These are phyloP conservation scores for Nephrocerus scutellatus DNA, from an alignment of 2,888 invertebrate genomes.

Conservation along the genomic window DNA sequence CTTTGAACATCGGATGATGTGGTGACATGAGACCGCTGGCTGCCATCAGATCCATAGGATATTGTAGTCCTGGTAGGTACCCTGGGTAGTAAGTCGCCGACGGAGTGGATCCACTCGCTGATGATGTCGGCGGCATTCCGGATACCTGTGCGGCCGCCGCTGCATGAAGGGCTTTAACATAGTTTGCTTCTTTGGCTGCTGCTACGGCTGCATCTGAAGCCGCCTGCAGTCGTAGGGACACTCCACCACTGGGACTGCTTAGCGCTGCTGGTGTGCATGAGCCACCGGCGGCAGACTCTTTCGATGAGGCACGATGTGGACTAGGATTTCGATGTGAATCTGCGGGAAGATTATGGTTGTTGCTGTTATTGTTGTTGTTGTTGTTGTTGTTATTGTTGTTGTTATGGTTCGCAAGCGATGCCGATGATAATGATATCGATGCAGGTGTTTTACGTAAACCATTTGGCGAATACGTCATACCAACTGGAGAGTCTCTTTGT, in stretches of 20 bases:
- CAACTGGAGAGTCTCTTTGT: constrained; percentile 43
- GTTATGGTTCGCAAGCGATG: constrained; percentile 23
- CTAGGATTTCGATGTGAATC: constrained; percentile 31
- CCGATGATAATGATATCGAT: constrained; percentile 21
- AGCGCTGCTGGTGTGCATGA: constrained; percentile 27
- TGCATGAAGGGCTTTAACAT: constrained; percentile 44
- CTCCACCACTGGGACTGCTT: constrained; percentile 37
- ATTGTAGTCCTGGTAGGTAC: constrained; percentile 58
- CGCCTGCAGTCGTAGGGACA: constrained; percentile 22
- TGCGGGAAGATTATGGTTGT: constrained; percentile 30
- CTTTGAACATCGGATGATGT: constrained; percentile 66
- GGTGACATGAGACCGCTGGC: constrained; percentile 66
- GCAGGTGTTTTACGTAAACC: constrained; percentile 32
- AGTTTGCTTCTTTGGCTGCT: constrained; percentile 44
- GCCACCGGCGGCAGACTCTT: constrained; percentile 34
- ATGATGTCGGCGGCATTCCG: constrained; percentile 16
- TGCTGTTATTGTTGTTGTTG: constrained; percentile 19
- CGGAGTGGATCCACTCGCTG: constrained; percentile 14
- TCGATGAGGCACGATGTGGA: constrained; percentile 39
- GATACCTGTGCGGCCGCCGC: constrained; percentile 33
- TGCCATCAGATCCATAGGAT: constrained; percentile 69
- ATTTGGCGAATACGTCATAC: constrained; percentile 21
- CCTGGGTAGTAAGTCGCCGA: constrained; percentile 53
- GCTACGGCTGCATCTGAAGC: constrained; percentile 31
- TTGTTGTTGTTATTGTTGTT: constrained; percentile 15